phyloP scores from a whole-genome alignment of 2,113 vertebrate species.

The Symphodus melops region DNA sequence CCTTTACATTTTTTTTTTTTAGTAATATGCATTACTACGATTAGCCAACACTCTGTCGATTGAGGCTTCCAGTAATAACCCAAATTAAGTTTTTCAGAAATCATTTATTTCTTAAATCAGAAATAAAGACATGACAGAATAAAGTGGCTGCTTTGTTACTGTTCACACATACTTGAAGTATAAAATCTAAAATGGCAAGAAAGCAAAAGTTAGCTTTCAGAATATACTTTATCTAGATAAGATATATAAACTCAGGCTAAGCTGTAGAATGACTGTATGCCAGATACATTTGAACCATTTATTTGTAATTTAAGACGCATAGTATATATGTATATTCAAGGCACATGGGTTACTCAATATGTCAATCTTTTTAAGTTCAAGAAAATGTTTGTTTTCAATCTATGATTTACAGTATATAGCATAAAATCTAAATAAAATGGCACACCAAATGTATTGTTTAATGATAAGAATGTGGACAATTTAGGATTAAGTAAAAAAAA shows the following conservation, averaged over 20 bases:
- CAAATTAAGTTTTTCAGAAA: background rate
- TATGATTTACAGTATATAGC: too few relatives aligned
- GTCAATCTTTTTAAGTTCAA: slow-evolving; percentile 1
- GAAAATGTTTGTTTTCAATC: background rate
- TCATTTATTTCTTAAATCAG: background rate
- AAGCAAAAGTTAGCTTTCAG: slow-evolving; percentile 2
- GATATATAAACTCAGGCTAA: slow-evolving; percentile 5
- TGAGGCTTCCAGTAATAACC: background rate
- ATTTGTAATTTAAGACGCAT: slow-evolving; percentile 40
- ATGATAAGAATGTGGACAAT: slow-evolving; percentile 11
- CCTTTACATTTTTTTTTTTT: too few relatives aligned
- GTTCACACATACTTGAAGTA: background rate
- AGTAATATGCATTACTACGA: too few relatives aligned
- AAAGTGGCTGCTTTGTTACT: slow-evolving; percentile 22
- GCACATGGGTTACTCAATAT: slow-evolving; percentile 42
- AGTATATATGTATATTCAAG: slow-evolving; percentile 47
- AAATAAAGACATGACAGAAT: background rate
- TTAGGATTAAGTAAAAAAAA: slow-evolving; percentile 56
- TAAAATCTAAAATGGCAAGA: slow-evolving; percentile 10
- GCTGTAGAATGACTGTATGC: background rate
- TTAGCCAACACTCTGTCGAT: background rate
- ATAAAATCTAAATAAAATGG: background rate
- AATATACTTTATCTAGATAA: slow-evolving; percentile 15
- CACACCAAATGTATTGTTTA: background rate
- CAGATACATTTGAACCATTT: background rate